phyloP scores from a whole-genome alignment of 2,888 invertebrate species.

The Liopterus haemorrhoidalis region DNA sequence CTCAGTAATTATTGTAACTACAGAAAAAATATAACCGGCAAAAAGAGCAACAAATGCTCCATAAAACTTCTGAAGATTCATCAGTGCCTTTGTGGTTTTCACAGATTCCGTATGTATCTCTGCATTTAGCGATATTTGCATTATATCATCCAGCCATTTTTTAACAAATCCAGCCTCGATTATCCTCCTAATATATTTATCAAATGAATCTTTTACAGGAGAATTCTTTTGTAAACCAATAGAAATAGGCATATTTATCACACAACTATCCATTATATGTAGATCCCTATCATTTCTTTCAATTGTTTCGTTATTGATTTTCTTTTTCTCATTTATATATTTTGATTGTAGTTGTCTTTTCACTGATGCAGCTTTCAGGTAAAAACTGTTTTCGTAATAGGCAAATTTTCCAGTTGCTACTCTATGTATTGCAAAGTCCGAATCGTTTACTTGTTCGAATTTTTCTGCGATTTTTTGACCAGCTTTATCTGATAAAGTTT shows the following conservation, averaged over 20 bases:
- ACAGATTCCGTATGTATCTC: slow-evolving; percentile 44
- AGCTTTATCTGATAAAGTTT: slow-evolving; percentile 60
- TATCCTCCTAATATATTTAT: slow-evolving; percentile 60
- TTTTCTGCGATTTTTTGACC: slow-evolving; percentile 61
- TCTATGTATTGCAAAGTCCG: slow-evolving; percentile 57
- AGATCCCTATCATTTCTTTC: slow-evolving; percentile 46
- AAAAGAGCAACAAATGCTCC: slow-evolving; percentile 69
- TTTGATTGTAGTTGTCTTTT: slow-evolving; percentile 48
- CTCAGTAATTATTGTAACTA: slow-evolving; percentile 55
- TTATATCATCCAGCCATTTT: slow-evolving; percentile 74
- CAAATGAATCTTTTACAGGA: slow-evolving; percentile 63
- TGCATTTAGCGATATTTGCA: slow-evolving; percentile 54
- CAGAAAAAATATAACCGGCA: slow-evolving; percentile 60
- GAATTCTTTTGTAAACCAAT: slow-evolving; percentile 78
- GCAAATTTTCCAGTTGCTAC: slow-evolving; percentile 68
- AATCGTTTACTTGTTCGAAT: slow-evolving; percentile 58
- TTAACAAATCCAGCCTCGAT: slow-evolving; percentile 70
- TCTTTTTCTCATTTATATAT: slow-evolving; percentile 36
- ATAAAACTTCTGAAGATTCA: slow-evolving; percentile 71
- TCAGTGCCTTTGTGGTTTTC: slow-evolving; percentile 62
- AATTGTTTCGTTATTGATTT: slow-evolving; percentile 19
- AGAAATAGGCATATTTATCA: slow-evolving; percentile 73
- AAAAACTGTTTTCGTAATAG: slow-evolving; percentile 73
- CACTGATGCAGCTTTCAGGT: slow-evolving; percentile 60
- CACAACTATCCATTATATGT: slow-evolving; percentile 78